Evolutionary conservation across 2,888 invertebrate species (phyloP), one percentile per base, ranked within the genome.

Genomic region (Scaptodrosophila latifasciaeformis): DNA sequence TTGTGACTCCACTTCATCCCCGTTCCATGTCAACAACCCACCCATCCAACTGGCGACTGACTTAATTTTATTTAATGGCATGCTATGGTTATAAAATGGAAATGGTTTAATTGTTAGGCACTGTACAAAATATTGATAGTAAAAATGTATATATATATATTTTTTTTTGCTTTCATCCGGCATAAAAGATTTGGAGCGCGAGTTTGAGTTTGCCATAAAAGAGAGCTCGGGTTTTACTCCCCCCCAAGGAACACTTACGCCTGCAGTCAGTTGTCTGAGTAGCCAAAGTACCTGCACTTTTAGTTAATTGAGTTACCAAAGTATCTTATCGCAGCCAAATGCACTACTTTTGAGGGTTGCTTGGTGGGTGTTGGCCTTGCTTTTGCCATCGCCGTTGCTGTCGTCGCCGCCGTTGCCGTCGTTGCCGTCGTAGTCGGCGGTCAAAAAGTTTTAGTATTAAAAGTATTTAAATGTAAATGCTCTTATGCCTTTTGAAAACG

Each of bases 71-170:
- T 70, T 72, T 72, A 77, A 72, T 77, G 75, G 62, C 40, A 57
- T 54, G 78, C 78, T 61, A 71, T 75, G 75, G 76, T 72, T 79
- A 75, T 75, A 79, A 75, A 75, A 74, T 75, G 70, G 62, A 76
- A 75, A 79, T 71, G 76, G 70, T 72, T 75, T 75, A 79, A 75
- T 75, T 79, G 75, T 62, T 62, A 59, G 65, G 57, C 75, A 54
- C 42, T 45, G 43, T 37, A 45, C 67, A 29, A 35, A 60, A 40
- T 43, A 59, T n/a, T 40, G 48, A 15, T 30, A 48, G 13, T 43
- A 55, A 15, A 53, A 55, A 21, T 7, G 13, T 37, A 18, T 29
- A 13, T 31, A 31, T 31, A 34, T 18, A 24, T 44, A 29, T 27
- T 24, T 15, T 44, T 29, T 45, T 30, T 17, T 1, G 15, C 10